Evolutionary conservation across 2,888 invertebrate genomes (phyloP), one percentile per base, ranked within the genome.

Genomic region (Drosophila robusta): DNA sequence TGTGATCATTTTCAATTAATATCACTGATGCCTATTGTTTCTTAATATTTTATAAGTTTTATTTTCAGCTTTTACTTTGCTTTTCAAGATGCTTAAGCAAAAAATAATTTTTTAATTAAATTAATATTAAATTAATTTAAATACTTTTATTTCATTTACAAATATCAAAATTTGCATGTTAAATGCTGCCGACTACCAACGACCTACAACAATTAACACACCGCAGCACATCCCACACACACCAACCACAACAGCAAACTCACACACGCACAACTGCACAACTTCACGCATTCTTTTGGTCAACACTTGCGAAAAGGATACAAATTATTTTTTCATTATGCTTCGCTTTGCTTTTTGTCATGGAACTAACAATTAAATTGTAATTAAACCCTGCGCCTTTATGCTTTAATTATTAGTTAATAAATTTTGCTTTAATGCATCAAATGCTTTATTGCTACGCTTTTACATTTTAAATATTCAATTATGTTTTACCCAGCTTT

Each of bases 151-250:
- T 72, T 85, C 46, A 66, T 68, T 78, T 63, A 74, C 64, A 24
- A 75, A 38, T 61, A 5, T 81, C 87, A 47, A 87, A 87, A 87
- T 81, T 87, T 87, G 87, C 87, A 76, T 70, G 78, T 26, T 39
- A 42, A 56, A 56, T 63, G 72, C 78, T 64, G 42, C 34, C 73
- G 66, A 51, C 57, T 4, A 39, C 18, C 44, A 16, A 26, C 57
- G 51, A 54, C 62, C 67, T 65, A 74, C 77, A 67, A 62, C 57
- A 65, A 72, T 66, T 56, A 61, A 65, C 55, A 61, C 60, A 61
- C 57, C 54, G 57, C 78, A 68, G 65, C 78, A 66, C 56, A 61
- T 36, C 64, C 55, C 57, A 56, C 63, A 70, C 66, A 61, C 70
- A 67, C 55, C 63, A 62, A 51, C 65, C 49, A 49, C 44, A 18